These are phyloP conservation scores for Dasyprocta punctata DNA, from an alignment of 2,113 vertebrate genomes.

Conservation along the genomic window DNA sequence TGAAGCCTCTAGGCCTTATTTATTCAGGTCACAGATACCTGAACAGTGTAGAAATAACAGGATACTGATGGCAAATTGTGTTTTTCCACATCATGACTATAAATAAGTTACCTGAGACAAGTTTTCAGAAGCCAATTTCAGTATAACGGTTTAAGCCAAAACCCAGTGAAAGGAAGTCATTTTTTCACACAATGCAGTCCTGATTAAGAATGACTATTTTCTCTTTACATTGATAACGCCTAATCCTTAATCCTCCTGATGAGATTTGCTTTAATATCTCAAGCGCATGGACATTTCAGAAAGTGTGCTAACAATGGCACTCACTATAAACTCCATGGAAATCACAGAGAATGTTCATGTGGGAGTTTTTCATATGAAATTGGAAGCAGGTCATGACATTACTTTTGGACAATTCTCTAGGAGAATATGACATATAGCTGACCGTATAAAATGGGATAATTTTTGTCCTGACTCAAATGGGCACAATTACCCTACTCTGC, in stretches of 20 bases:
- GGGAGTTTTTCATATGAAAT: constrained; percentile 12
- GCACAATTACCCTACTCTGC: background rate
- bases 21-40: constrained; percentile 79
- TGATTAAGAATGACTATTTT: constrained; percentile 73
- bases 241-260: constrained; percentile 70
- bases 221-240: constrained; percentile 68
- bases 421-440: background rate
- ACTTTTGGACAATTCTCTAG: background rate
- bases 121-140: constrained; percentile 78
- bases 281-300: constrained; percentile 58
- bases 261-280: constrained; percentile 59
- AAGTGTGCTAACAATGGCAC: constrained; percentile 2
- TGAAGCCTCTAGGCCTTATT: constrained; percentile 66
- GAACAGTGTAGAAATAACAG: constrained; percentile 77
- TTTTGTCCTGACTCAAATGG: background rate
- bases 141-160: constrained; percentile 66
- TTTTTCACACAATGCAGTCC: constrained; percentile 55
- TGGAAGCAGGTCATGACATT: background rate
- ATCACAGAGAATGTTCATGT: background rate
- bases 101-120: constrained; percentile 77
- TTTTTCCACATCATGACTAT: constrained; percentile 76
- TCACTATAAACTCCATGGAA: background rate
- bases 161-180: constrained; percentile 67
- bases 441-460: background rate
- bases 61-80: constrained; percentile 62